phyloP scores from a whole-genome alignment of 1,140 invertebrate genomes.

The Lucilia cuprina region DNA sequence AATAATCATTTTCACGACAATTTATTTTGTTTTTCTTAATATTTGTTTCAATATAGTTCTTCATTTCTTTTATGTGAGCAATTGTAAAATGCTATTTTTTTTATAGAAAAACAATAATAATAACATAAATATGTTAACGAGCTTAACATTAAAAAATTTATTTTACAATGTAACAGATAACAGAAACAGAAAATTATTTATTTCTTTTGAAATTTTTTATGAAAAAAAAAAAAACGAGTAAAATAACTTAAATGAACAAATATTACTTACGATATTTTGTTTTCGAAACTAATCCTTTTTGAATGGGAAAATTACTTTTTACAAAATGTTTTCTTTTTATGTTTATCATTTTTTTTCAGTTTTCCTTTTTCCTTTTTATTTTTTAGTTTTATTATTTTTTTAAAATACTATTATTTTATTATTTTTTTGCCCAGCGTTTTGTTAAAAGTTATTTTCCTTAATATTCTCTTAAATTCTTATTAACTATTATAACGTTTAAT shows the following conservation, averaged over 20 bases:
- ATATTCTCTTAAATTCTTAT: not conserved
- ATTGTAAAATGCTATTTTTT: slow-evolving; percentile 26
- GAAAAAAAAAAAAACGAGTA: not conserved
- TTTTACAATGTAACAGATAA: slow-evolving; percentile 1
- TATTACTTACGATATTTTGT: not conserved
- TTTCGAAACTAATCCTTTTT: not conserved
- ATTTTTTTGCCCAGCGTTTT: not conserved
- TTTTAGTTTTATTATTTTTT: not conserved
- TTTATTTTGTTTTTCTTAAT: not conserved
- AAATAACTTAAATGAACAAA: not conserved
- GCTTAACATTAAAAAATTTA: slow-evolving; percentile 15
- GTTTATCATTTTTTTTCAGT: not conserved
- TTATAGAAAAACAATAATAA: not conserved
- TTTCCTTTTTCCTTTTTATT: not conserved
- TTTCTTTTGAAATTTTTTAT: too few species aligned
- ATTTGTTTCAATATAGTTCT: not conserved
- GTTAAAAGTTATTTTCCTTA: not conserved
- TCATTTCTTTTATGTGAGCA: slow-evolving; percentile 20
- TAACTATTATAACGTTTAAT: not conserved
- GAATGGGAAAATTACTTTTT: not conserved
- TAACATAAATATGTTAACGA: slow-evolving; percentile 11
- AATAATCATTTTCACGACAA: not conserved
- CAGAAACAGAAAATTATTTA: not conserved
- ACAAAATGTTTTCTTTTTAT: slow-evolving; percentile 8
- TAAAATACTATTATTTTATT: not conserved